These are phyloP conservation scores for Phyllopteryx taeniolatus DNA, from an alignment of 2,113 vertebrate genomes.

Conservation along the genomic window DNA sequence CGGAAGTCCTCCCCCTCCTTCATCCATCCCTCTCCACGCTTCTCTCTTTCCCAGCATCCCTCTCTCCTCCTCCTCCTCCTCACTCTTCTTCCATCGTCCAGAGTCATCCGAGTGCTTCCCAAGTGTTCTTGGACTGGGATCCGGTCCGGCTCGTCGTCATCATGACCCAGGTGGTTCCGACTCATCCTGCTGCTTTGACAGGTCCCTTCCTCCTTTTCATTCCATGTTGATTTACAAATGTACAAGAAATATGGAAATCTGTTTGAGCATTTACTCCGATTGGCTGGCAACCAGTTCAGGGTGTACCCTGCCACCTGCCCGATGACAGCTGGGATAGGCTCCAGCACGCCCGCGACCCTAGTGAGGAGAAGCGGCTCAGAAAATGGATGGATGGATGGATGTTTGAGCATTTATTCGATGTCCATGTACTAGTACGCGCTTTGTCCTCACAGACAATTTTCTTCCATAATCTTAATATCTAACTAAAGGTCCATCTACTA, in stretches of 20 bases:
- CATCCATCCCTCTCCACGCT: background rate
- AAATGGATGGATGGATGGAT: no score
- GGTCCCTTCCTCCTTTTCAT: constrained; percentile 24
- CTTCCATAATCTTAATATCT: background rate
- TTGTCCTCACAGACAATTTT: background rate
- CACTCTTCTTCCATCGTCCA: constrained; percentile 24
- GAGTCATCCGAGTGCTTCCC: constrained; percentile 28
- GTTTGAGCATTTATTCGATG: background rate
- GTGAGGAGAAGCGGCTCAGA: no score
- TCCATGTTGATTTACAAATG: background rate
- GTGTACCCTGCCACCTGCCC: no score
- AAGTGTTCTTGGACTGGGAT: background rate
- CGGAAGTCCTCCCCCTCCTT: background rate
- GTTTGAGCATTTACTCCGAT: background rate
- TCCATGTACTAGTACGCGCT: background rate
- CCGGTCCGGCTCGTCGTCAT: background rate
- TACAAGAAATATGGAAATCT: background rate
- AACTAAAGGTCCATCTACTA: background rate
- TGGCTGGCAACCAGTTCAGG: no score
- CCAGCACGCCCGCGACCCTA: no score
- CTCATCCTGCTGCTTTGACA: constrained; percentile 34
- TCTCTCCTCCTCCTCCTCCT: background rate
- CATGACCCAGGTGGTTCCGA: constrained; percentile 55
- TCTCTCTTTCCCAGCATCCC: background rate
- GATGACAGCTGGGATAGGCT: no score